Conservation (phyloP, 2,888 invertebrate species). For the Euproctis similis region DNA sequence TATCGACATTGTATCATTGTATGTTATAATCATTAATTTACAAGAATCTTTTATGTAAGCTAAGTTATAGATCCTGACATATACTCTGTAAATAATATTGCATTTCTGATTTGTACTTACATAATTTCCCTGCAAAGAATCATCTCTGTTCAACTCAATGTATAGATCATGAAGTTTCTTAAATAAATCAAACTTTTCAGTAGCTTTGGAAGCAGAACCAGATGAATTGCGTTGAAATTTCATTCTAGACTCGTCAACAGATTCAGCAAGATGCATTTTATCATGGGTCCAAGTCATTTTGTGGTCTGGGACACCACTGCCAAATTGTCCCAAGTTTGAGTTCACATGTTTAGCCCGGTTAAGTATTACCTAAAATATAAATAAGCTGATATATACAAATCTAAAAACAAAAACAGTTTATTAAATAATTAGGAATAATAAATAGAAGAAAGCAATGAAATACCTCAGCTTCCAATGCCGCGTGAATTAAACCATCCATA, state of each 20-base stretch:
- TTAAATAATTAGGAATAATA: conserved; percentile 26
- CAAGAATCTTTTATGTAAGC: too few relatives aligned
- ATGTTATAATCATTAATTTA: too few relatives aligned
- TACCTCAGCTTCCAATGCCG: conserved; percentile 76
- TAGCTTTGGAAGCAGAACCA: conserved; percentile 47
- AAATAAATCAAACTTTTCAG: conserved; percentile 68
- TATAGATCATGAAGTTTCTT: conserved; percentile 70
- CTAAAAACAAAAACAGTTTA: conserved; percentile 11
- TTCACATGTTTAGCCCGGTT: conserved; percentile 72
- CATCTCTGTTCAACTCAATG: conserved; percentile 65
- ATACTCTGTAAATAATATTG: background rate
- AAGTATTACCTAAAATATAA: conserved; percentile 60
- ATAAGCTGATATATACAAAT: conserved; percentile 14
- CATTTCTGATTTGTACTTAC: conserved; percentile 40
- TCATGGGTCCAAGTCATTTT: conserved; percentile 75
- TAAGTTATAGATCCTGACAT: too few relatives aligned
- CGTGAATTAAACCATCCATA: conserved; percentile 77
- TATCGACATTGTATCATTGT: too few relatives aligned
- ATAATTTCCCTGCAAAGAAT: conserved; percentile 58
- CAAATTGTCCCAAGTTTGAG: conserved; percentile 60
- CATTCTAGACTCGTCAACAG: conserved; percentile 68
- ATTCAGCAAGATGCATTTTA: conserved; percentile 68
- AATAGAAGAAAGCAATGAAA: conserved; percentile 47
- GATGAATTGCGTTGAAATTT: conserved; percentile 63
- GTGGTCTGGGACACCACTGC: conserved; percentile 67